phyloP scores from a whole-genome alignment of 2,888 invertebrate species.

The Xanthorhoe designata region DNA sequence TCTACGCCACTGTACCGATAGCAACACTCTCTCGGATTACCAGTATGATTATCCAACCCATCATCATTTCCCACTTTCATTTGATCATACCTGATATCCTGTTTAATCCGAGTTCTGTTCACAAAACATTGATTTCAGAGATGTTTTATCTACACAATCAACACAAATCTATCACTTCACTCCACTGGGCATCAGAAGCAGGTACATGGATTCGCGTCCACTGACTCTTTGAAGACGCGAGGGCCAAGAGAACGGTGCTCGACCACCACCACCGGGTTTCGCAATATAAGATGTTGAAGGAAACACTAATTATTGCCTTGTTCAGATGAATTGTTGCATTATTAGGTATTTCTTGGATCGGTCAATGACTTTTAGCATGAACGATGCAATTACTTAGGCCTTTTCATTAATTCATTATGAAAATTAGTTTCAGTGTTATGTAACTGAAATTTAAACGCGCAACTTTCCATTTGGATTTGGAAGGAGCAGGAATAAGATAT shows the following conservation, averaged over 20 bases:
- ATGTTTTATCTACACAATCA: not conserved
- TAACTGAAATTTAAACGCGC: too few relatives aligned
- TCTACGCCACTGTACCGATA: too few relatives aligned
- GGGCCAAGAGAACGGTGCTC: constrained; percentile 47
- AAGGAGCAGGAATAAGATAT: too few relatives aligned
- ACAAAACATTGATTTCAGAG: not conserved
- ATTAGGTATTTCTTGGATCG: not conserved
- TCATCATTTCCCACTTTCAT: not conserved
- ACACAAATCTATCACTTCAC: constrained; percentile 14
- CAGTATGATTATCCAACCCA: not conserved
- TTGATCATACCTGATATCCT: not conserved
- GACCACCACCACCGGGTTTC: constrained; percentile 53
- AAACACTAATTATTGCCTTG: constrained; percentile 31
- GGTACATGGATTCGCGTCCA: constrained; percentile 47
- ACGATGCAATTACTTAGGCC: too few relatives aligned
- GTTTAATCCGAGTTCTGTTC: not conserved
- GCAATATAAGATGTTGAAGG: constrained; percentile 40
- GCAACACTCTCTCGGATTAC: too few relatives aligned
- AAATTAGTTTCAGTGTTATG: too few relatives aligned
- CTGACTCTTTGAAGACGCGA: constrained; percentile 48
- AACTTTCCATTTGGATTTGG: too few relatives aligned
- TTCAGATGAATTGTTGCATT: not conserved
- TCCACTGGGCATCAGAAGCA: constrained; percentile 38
- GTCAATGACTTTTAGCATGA: constrained; percentile 4
- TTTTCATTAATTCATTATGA: too few relatives aligned